Evolutionary conservation across 2,888 invertebrate genomes (phyloP).

Genomic region (Ornithoptera priamus): DNA sequence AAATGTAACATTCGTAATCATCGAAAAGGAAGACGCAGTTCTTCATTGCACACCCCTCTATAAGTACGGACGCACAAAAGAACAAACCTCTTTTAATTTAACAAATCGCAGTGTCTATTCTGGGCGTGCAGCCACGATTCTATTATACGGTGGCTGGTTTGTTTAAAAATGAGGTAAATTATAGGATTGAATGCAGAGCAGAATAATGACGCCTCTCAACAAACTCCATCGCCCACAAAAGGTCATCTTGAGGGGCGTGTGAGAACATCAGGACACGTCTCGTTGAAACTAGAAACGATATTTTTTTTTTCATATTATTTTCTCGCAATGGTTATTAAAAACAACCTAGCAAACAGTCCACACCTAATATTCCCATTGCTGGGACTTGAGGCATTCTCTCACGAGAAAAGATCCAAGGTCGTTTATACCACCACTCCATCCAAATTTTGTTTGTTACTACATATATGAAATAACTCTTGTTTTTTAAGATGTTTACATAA

Average conservation of each 20-base stretch:
- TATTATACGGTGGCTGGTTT: conserved; percentile 41
- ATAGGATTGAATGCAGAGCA: conserved; percentile 61
- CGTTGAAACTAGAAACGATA: background rate
- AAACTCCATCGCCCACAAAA: conserved; percentile 66
- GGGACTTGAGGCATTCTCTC: too few relatives aligned
- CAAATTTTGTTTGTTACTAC: too few relatives aligned
- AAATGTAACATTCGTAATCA: background rate
- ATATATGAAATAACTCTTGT: too few relatives aligned
- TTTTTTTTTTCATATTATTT: too few relatives aligned
- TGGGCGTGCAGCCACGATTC: conserved; percentile 32
- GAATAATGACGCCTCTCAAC: conserved; percentile 67
- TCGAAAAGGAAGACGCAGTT: conserved; percentile 1
- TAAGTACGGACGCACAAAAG: conserved; percentile 17
- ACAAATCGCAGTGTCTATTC: conserved; percentile 38
- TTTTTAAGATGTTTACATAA: too few relatives aligned
- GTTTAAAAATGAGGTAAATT: conserved; percentile 62
- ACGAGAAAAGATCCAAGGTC: too few relatives aligned
- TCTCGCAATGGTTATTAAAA: too few relatives aligned
- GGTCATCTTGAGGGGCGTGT: conserved; percentile 59
- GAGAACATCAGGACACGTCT: conserved; percentile 48
- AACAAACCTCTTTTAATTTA: conserved; percentile 27
- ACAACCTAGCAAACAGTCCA: too few relatives aligned
- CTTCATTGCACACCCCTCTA: conserved; percentile 7
- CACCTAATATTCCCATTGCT: too few relatives aligned
- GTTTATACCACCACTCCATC: too few relatives aligned